Conservation (phyloP, 23 tunicate species). For the Clavelina lepadiformis region DNA sequence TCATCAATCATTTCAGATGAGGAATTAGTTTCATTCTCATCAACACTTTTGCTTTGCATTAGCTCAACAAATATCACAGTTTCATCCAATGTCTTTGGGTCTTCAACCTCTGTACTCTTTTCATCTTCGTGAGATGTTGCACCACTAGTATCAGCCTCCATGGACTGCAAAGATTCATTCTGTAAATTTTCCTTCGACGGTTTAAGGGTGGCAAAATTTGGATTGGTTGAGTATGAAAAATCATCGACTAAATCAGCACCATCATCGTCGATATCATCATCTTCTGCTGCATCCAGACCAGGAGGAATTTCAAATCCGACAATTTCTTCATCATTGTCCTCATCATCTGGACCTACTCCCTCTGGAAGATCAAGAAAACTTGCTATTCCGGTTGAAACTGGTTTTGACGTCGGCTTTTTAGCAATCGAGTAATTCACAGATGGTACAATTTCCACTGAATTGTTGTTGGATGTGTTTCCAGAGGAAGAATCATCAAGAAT, state of each 20-base stretch:
- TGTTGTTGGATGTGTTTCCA: conserved; percentile 4
- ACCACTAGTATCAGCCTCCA: no score
- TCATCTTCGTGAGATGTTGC: no score
- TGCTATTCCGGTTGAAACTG: conserved; percentile 17
- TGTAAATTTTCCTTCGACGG: conserved; percentile 40
- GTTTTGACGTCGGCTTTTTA: conserved; percentile 17
- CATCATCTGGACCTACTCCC: conserved; percentile 52
- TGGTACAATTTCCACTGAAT: not conserved
- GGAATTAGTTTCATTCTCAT: no score
- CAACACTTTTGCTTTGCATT: no score
- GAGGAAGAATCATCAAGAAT: conserved; percentile 39
- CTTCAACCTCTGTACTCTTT: no score
- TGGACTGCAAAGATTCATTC: no score
- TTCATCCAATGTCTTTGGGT: no score
- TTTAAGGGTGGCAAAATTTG: conserved; percentile 33
- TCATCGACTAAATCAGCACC: conserved; percentile 36
- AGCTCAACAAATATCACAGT: no score
- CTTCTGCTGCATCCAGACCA: conserved; percentile 15
- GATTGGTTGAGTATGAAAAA: conserved; percentile 32
- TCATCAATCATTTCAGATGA: no score
- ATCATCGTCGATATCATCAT: conserved; percentile 12
- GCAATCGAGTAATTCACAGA: conserved; percentile 2
- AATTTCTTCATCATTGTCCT: conserved; percentile 17
- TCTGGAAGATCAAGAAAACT: conserved; percentile 53
- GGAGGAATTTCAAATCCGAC: conserved; percentile 14